A percentile compares a stretch with the other conserved stretches of the same genome.
phyloP scores from a whole-genome alignment of 2,113 vertebrate species.

The Myotis brandtii region DNA sequence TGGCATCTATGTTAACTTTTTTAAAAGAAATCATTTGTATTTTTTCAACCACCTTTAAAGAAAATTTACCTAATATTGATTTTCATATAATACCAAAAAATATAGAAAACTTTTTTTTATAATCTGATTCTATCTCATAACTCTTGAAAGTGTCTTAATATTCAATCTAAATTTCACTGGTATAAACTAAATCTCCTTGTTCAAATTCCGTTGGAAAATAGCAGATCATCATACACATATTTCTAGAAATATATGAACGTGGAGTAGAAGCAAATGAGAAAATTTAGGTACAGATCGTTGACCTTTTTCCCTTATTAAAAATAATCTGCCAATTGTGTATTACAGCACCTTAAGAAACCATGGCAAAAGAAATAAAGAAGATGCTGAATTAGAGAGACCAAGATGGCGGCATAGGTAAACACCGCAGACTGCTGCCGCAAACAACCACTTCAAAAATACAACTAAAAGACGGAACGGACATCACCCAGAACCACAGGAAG shows the following conservation, averaged over 20 bases:
- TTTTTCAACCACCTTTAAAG: background rate
- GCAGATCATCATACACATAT: background rate
- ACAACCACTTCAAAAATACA: too few relatives aligned
- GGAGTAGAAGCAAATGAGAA: background rate
- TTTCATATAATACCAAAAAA: background rate
- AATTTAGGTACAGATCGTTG: background rate
- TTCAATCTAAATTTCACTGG: background rate
- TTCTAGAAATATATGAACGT: slow-evolving; percentile 6
- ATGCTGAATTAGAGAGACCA: background rate
- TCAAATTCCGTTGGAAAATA: slow-evolving; percentile 7
- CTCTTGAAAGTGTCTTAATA: background rate
- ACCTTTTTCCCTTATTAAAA: background rate
- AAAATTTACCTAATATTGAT: background rate
- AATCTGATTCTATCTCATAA: background rate
- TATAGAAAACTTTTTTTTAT: background rate
- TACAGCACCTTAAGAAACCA: background rate
- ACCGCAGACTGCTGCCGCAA: too few relatives aligned
- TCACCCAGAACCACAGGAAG: too few relatives aligned
- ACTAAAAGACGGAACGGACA: too few relatives aligned
- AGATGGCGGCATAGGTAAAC: too few relatives aligned
- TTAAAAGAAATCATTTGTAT: background rate
- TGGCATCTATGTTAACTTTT: background rate
- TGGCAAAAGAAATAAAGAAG: background rate
- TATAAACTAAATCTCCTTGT: background rate
- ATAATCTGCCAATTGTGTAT: background rate